Conservation (phyloP, 64 coral and sea anemone species). For the Cladopsammia gracilis region DNA sequence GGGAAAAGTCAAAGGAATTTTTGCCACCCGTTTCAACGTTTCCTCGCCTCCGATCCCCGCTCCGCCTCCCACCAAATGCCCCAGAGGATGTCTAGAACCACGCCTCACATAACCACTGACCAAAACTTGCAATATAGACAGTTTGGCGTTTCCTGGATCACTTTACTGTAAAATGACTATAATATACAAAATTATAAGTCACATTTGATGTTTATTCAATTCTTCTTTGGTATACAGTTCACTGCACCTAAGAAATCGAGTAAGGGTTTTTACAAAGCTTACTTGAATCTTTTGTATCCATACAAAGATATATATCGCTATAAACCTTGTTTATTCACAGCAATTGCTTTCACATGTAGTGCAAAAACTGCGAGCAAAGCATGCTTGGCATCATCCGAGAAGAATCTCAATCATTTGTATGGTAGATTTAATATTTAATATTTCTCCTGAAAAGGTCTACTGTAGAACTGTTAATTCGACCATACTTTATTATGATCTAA, state of each 20-base stretch:
- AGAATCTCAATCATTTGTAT: neutral
- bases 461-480: neutral
- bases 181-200: neutral
- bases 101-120: too few species aligned
- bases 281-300: neutral
- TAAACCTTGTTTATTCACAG: neutral
- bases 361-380: neutral
- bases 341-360: neutral
- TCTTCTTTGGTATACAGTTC: neutral
- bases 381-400: neutral
- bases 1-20: too few species aligned
- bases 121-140: too few species aligned
- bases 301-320: constrained; percentile 14
- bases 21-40: too few species aligned
- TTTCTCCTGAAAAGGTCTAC: too few species aligned
- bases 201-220: neutral
- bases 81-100: too few species aligned
- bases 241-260: neutral
- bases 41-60: too few species aligned
- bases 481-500: neutral
- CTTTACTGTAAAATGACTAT: too few species aligned
- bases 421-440: too few species aligned
- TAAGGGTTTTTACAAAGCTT: neutral
- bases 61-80: too few species aligned
- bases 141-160: too few species aligned